phyloP scores from a whole-genome alignment of 2,888 invertebrate genomes.

The Biston stratarius region DNA sequence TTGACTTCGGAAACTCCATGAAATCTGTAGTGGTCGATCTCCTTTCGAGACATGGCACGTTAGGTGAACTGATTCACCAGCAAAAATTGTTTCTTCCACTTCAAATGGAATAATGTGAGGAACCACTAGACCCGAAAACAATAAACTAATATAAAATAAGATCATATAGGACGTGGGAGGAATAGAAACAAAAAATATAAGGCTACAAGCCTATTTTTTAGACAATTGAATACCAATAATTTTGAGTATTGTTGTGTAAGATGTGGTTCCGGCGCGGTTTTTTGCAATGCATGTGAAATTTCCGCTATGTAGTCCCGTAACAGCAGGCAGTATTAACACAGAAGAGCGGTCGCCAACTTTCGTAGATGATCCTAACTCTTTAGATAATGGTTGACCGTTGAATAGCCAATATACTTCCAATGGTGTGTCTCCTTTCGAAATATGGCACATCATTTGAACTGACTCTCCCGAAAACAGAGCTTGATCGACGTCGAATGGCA shows the following conservation, averaged over 20 bases:
- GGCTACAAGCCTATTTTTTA: constrained; percentile 42
- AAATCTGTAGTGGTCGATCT: constrained; percentile 90
- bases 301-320: constrained; percentile 83
- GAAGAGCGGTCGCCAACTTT: constrained; percentile 79
- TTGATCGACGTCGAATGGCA: constrained; percentile 88
- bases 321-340: constrained; percentile 81
- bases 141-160: constrained; percentile 13
- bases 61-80: constrained; percentile 89
- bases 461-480: constrained; percentile 88
- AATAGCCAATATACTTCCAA: constrained; percentile 88
- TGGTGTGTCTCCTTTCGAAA: constrained; percentile 89
- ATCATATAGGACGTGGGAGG: constrained; percentile 36
- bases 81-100: constrained; percentile 89
- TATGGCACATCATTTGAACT: constrained; percentile 88
- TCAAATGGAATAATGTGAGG: constrained; percentile 90
- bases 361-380: constrained; percentile 80
- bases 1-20: constrained; percentile 89
- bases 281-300: constrained; percentile 86
- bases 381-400: constrained; percentile 79
- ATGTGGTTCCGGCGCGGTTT: constrained; percentile 82
- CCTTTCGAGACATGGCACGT: constrained; percentile 90
- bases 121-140: constrained; percentile 65
- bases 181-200: constrained; percentile 44
- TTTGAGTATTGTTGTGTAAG: constrained; percentile 81
- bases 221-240: constrained; percentile 77